These are phyloP conservation scores for Apteryx owenii DNA, from an alignment of 2,113 vertebrate species.

Conservation along the genomic window DNA sequence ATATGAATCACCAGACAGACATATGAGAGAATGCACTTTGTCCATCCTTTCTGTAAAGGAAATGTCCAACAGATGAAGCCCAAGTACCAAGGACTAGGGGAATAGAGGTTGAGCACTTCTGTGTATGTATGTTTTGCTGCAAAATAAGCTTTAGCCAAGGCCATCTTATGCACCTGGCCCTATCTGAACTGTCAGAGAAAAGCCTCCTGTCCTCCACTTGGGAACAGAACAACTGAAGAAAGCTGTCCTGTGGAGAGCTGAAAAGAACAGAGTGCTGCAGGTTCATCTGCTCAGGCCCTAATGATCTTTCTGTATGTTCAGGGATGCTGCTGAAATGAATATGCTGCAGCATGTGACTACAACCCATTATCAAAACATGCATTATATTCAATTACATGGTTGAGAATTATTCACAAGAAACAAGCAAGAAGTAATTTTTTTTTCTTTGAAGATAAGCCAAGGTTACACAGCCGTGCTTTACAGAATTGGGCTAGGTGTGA, in stretches of 20 bases:
- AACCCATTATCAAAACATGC: neutral
- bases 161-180: neutral
- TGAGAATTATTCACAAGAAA: neutral
- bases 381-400: accelerated
- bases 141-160: neutral
- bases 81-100: neutral
- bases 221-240: neutral
- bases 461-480: neutral
- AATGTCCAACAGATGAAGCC: neutral
- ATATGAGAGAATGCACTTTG: neutral
- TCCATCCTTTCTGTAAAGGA: neutral
- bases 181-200: neutral
- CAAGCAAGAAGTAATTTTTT: neutral
- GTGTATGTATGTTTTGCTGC: neutral
- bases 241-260: neutral
- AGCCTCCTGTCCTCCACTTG: neutral
- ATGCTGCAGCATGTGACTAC: neutral
- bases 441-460: neutral
- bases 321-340: neutral
- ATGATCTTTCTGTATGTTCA: neutral
- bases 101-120: neutral
- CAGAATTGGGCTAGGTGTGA: neutral
- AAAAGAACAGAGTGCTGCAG: neutral
- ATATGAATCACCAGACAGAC: neutral
- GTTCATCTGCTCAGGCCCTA: neutral